Conservation (phyloP, 2,797 vertebrate species). For the Dendrocincla fuliginosa region DNA sequence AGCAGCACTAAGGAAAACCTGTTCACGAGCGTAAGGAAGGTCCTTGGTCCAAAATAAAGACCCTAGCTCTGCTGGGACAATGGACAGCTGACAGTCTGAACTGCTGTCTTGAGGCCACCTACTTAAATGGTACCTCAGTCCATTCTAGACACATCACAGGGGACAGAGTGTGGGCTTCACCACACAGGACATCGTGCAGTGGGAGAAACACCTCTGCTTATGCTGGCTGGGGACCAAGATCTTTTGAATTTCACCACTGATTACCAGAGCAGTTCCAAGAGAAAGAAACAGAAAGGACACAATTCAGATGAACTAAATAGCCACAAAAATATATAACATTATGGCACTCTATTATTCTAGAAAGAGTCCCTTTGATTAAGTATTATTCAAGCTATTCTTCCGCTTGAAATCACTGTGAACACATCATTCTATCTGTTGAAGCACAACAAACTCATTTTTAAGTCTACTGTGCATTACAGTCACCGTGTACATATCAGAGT, state of each 20-base stretch:
- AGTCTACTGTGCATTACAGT: background rate
- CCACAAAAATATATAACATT: background rate
- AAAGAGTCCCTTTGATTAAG: background rate
- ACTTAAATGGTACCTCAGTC: background rate
- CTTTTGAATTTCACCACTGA: background rate
- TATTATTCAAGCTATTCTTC: background rate
- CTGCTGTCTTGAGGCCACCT: background rate
- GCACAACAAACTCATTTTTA: background rate
- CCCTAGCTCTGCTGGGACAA: background rate
- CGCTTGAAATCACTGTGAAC: background rate
- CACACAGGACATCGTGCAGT: fast-evolving
- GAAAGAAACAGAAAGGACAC: background rate
- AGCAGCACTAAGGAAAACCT: background rate
- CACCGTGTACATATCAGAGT: background rate
- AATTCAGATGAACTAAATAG: background rate
- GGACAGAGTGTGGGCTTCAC: background rate
- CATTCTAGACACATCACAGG: background rate
- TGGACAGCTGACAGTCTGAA: background rate
- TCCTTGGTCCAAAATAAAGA: background rate
- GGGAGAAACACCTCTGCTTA: background rate
- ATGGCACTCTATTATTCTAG: background rate
- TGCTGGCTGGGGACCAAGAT: background rate
- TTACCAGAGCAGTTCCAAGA: background rate
- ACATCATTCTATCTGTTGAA: background rate
- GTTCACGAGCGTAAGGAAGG: background rate